A percentile compares a stretch with the other conserved stretches of the same genome.
Conservation (phyloP, 2,797 vertebrate species). For the Microchirus variegatus region DNA sequence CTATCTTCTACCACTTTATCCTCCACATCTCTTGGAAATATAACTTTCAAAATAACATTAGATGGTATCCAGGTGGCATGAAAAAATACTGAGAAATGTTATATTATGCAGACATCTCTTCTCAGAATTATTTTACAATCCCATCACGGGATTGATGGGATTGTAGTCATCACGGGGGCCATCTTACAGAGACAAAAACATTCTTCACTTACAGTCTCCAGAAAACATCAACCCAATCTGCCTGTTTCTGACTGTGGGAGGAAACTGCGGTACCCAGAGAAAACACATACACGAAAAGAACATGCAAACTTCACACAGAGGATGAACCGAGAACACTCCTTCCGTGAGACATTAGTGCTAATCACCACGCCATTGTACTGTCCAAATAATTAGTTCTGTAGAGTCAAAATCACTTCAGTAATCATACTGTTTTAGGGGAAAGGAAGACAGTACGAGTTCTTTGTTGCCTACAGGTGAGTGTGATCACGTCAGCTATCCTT, state of each 20-base stretch:
- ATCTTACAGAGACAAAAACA: no score
- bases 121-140: no score
- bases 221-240: no score
- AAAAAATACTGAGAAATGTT: no score
- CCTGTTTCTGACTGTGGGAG: not conserved
- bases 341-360: not conserved
- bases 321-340: not conserved
- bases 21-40: no score
- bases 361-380: not conserved
- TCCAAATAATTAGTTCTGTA: not conserved
- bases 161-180: no score
- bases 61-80: no score
- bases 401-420: constrained; percentile 1
- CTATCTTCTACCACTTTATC: no score
- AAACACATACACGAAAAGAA: not conserved
- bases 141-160: no score
- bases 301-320: not conserved
- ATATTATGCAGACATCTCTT: no score
- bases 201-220: no score
- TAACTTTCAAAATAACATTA: no score
- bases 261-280: not conserved
- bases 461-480: not conserved
- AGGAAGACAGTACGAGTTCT: not conserved
- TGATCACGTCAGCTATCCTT: constrained; percentile 57
- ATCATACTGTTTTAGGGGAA: not conserved